Evolutionary conservation across 2,797 vertebrate species (phyloP).

Genomic region (Hapalemur alaotrensis): DNA sequence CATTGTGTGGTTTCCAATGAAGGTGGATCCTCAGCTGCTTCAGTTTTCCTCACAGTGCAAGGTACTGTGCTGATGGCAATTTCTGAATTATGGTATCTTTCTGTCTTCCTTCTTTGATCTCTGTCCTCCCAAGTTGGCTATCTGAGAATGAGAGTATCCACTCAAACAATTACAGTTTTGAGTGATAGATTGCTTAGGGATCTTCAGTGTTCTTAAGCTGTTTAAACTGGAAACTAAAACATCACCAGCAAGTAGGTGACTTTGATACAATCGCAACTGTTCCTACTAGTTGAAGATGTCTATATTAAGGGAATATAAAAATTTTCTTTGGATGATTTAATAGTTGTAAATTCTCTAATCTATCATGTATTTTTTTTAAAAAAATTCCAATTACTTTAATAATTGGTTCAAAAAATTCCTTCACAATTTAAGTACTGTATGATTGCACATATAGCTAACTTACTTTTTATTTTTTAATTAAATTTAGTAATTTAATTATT

Average conservation of each 20-base stretch:
- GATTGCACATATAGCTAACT: not conserved
- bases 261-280: not conserved
- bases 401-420: not conserved
- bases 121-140: not conserved
- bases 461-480: not conserved
- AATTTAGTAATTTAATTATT: slow-evolving; percentile 18
- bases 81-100: slow-evolving; percentile 60
- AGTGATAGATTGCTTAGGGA: not conserved
- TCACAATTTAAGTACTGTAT: not conserved
- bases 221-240: not conserved
- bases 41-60: slow-evolving; percentile 92
- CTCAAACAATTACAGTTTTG: not conserved
- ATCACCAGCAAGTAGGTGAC: not conserved
- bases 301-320: not conserved
- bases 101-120: not conserved
- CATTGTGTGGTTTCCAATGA: slow-evolving; percentile 90
- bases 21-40: slow-evolving; percentile 87
- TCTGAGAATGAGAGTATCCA: not conserved
- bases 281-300: not conserved
- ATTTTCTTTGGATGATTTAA: not conserved
- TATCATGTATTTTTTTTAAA: not conserved
- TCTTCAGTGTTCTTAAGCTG: not conserved
- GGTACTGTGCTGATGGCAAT: slow-evolving; percentile 82
- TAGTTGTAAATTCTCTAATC: not conserved
- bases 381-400: not conserved